Evolutionary conservation across 2,113 vertebrate species (phyloP).

Genomic region (Microtus ochrogaster): DNA sequence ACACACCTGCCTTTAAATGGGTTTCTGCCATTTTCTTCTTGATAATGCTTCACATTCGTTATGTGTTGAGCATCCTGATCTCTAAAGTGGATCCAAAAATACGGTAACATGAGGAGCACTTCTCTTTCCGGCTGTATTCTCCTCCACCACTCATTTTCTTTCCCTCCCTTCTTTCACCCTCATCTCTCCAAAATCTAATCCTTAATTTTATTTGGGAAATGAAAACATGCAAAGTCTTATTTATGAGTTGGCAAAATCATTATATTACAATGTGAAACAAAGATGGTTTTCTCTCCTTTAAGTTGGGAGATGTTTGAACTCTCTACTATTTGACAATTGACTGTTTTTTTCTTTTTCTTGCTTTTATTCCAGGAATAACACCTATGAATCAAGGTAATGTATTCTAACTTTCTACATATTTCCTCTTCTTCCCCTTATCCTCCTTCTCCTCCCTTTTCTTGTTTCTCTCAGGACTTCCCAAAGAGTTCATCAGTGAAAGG

Average conservation of each 20-base stretch:
- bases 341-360: neutral
- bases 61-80: neutral
- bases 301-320: neutral
- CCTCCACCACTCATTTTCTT: no score
- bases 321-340: neutral
- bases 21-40: slow-evolving; percentile 41
- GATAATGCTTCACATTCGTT: slow-evolving; percentile 18
- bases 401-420: neutral
- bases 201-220: neutral
- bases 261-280: neutral
- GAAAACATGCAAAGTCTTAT: neutral
- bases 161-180: neutral
- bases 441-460: no score
- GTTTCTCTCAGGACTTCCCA: neutral
- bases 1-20: neutral
- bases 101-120: neutral
- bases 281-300: neutral
- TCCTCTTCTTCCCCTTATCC: no score
- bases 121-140: neutral
- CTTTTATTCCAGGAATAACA: neutral
- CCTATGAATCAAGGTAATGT: neutral
- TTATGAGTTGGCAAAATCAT: neutral
- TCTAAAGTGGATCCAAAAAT: slow-evolving; percentile 6
- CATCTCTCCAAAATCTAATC: neutral
- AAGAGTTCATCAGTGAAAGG: neutral